Conservation (phyloP, 2,113 vertebrate species). For the Oryzias javanicus region DNA sequence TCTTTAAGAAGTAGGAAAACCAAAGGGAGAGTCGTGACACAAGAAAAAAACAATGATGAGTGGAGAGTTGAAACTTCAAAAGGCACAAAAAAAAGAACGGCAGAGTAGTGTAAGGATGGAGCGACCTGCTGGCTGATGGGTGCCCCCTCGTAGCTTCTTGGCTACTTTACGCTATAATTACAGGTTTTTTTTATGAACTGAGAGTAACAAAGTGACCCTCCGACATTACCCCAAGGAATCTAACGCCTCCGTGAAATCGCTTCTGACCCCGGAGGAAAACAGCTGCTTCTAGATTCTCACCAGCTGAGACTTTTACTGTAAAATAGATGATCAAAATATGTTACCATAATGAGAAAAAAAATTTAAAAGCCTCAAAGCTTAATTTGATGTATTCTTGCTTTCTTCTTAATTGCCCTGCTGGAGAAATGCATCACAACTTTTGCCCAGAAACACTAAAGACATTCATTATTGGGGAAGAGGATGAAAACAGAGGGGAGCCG, state of each 20-base stretch:
- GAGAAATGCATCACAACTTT: slow-evolving; percentile 1
- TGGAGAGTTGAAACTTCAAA: slow-evolving; percentile 7
- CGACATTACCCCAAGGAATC: not conserved
- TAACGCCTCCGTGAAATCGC: slow-evolving; percentile 5
- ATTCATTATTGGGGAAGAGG: slow-evolving; percentile 8
- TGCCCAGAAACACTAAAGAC: slow-evolving; percentile 2
- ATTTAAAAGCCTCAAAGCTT: slow-evolving; percentile 14
- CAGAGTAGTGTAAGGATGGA: slow-evolving; percentile 20
- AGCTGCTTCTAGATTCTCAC: slow-evolving; percentile 7
- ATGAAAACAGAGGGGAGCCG: not conserved
- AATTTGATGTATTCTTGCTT: slow-evolving; percentile 1
- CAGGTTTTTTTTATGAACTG: slow-evolving; percentile 36
- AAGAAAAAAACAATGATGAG: slow-evolving; percentile 18
- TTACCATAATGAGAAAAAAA: not conserved
- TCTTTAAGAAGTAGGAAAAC: slow-evolving; percentile 7
- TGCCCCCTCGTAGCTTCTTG: slow-evolving; percentile 63
- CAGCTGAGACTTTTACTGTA: slow-evolving; percentile 30
- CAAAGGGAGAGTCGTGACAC: not conserved
- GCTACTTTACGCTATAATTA: slow-evolving; percentile 51
- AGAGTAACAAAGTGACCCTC: slow-evolving; percentile 41
- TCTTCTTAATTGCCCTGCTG: slow-evolving; percentile 27
- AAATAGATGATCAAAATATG: slow-evolving; percentile 15
- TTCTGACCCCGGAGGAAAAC: not conserved
- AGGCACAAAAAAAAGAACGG: not conserved
- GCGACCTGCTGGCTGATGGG: slow-evolving; percentile 73